Percentiles rank a stretch among this genome's conserved stretches.
These are phyloP conservation scores for Synchiropus splendidus DNA, from an alignment of 2,113 vertebrate species.

Conservation along the genomic window DNA sequence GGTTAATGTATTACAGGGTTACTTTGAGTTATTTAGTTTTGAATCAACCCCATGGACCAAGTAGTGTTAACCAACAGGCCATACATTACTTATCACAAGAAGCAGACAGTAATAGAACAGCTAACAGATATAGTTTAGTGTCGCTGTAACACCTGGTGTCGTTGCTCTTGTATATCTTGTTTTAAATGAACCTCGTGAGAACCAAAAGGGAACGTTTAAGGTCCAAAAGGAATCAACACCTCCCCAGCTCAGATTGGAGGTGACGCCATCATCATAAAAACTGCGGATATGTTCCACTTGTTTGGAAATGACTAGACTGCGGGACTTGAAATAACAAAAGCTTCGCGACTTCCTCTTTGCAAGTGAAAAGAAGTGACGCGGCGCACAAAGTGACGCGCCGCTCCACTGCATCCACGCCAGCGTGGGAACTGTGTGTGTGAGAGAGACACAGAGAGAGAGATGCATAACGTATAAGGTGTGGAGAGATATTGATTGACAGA, in stretches of 20 bases:
- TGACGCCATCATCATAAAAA: slow-evolving; percentile 53
- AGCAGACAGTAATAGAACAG: too few species aligned
- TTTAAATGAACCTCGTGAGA: not conserved
- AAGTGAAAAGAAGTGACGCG: slow-evolving; percentile 62
- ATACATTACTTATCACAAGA: too few species aligned
- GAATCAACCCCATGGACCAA: too few species aligned
- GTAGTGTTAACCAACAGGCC: too few species aligned
- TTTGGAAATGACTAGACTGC: slow-evolving; percentile 52
- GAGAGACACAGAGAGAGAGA: slow-evolving; percentile 9
- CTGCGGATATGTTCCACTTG: slow-evolving; percentile 60
- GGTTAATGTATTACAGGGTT: too few species aligned
- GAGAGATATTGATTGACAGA: slow-evolving; percentile 17
- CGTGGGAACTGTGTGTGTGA: slow-evolving; percentile 64
- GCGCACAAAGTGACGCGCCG: slow-evolving; percentile 57
- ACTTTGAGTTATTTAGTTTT: too few species aligned
- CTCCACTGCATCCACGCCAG: slow-evolving; percentile 43
- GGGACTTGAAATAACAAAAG: slow-evolving; percentile 63
- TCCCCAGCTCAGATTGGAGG: slow-evolving; percentile 26
- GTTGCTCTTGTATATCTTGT: too few species aligned
- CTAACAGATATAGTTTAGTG: too few species aligned
- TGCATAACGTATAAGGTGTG: slow-evolving; percentile 1
- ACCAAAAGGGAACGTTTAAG: slow-evolving; percentile 22
- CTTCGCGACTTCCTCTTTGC: slow-evolving; percentile 62
- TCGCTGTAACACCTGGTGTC: too few species aligned
- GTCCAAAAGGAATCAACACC: slow-evolving; percentile 14